Evolutionary conservation across 2,797 vertebrate species (phyloP).

Genomic region (Sarcophilus harrisii): DNA sequence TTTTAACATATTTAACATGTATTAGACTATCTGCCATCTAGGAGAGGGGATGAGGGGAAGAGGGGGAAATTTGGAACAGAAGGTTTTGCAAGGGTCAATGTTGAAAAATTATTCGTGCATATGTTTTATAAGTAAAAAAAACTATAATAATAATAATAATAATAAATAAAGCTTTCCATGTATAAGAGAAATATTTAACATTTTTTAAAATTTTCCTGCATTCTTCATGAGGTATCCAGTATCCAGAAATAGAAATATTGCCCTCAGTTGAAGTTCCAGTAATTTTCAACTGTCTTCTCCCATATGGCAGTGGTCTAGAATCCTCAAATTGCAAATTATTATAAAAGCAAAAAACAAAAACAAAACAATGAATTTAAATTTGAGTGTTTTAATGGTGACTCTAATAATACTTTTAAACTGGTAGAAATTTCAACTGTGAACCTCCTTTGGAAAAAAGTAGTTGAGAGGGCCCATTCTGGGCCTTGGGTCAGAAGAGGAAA

Average conservation of each 20-base stretch:
- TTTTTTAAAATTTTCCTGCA: background rate
- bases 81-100: too few relatives aligned
- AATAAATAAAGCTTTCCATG: too few relatives aligned
- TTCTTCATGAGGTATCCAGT: background rate
- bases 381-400: background rate
- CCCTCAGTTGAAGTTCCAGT: background rate
- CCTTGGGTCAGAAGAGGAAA: background rate
- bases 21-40: too few relatives aligned
- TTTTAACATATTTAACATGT: too few relatives aligned
- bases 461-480: background rate
- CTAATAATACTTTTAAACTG: background rate
- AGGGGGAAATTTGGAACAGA: too few relatives aligned
- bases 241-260: background rate
- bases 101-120: too few relatives aligned
- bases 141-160: too few relatives aligned
- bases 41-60: too few relatives aligned
- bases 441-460: background rate
- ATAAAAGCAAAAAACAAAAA: background rate
- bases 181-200: background rate
- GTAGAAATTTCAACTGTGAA: background rate
- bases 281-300: background rate
- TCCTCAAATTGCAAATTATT: background rate
- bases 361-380: background rate
- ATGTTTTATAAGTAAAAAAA: too few relatives aligned
- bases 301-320: background rate